phyloP scores from a whole-genome alignment of 1,140 invertebrate species.

The Sesamia nonagrioides region DNA sequence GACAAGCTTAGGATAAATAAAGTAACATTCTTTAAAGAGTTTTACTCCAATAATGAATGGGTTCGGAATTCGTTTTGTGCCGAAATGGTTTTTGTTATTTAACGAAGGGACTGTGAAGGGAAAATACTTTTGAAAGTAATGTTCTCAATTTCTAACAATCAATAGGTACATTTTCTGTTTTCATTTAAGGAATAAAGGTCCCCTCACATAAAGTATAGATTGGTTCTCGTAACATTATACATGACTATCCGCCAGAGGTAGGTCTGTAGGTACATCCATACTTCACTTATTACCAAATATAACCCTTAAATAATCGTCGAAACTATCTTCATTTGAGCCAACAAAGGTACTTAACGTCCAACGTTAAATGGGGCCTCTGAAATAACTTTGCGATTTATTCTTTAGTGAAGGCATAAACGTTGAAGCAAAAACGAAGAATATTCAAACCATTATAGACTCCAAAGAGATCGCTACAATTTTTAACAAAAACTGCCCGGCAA shows the following conservation, averaged over 20 bases:
- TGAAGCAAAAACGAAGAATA: no score
- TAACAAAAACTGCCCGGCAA: not conserved
- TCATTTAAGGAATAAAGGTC: not conserved
- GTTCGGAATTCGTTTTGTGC: conserved; percentile 10
- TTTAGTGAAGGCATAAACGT: no score
- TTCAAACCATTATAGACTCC: no score
- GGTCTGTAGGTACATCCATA: no score
- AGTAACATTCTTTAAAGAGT: conserved; percentile 22
- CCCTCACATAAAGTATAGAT: not conserved
- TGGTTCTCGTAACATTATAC: not conserved
- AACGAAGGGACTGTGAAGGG: not conserved
- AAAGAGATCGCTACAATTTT: not conserved
- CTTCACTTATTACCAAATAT: no score
- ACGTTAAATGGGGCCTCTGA: no score
- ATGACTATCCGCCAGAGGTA: no score
- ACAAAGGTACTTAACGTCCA: no score
- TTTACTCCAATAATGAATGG: conserved; percentile 1
- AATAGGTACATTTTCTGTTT: not conserved
- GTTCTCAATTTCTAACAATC: not conserved
- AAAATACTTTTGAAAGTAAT: not conserved
- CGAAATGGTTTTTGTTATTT: conserved; percentile 9
- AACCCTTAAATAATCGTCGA: no score
- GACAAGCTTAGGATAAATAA: conserved; percentile 1
- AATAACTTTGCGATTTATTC: no score
- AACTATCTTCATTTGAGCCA: no score